Evolutionary conservation across 1,140 invertebrate species (phyloP), one percentile per base, ranked within the genome.

Genomic region (Drosophila sulfurigaster): DNA sequence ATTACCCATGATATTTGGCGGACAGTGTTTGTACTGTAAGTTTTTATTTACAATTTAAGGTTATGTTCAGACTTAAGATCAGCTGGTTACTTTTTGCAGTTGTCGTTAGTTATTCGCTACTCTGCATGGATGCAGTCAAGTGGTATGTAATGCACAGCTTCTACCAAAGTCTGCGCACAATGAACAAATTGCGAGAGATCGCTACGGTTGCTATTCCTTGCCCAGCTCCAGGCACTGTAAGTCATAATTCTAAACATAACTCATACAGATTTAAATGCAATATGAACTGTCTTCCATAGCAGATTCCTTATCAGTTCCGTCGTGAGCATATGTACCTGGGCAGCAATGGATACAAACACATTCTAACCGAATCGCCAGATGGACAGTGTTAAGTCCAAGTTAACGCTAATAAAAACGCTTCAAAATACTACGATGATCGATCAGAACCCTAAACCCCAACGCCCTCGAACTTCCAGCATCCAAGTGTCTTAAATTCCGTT

Each of bases 271-370:
- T n/a, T 0, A 6, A 11, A 52, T 49, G 13, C 10, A 5, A n/a
- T 28, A 15, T 7, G 10, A 3, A 10, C 5, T 25, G 6, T 15
- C 8, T 43, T 10, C 28, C 0, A 32, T 43, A 48, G 0, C 35
- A 91, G 91, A 78, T 92, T 48, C 91, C 91, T 25, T 92, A 91
- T 59, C 91, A 92, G 49, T 92, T 87, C 54, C 79, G 91, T 16
- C 74, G 86, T 6, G 91, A 92, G 65, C 91, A 92, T 57, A 92
- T 92, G 91, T 91, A 92, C 51, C 38, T 92, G 46, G 91, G 91
- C 59, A 92, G 91, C 67, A 91, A 91, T 78, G 91, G 91, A 1
- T 92, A 92, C 20, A 92, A 92, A 48, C 91, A 92, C 62, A 92
- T 92, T 35, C 73, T 92, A 15, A 87, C 90, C 58, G 91, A 92